A percentile compares a stretch with the other conserved stretches of the same genome.
phyloP scores from a whole-genome alignment of 30 jellyfish, hydroid and myxozoan species.

The Turritopsis rubra region DNA sequence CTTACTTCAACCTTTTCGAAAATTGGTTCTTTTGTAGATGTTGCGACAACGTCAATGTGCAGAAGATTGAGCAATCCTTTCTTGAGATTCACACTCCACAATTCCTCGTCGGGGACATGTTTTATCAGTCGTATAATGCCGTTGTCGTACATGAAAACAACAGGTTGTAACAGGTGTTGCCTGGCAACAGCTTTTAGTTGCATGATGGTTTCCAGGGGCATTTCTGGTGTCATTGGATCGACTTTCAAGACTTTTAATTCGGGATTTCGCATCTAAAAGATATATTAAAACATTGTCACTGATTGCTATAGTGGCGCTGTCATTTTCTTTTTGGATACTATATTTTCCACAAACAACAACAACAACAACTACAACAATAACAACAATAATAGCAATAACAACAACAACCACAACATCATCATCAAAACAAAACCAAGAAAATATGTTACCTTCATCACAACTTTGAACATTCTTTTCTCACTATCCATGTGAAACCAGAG shows the following conservation, averaged over 20 bases:
- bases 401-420: too few relatives aligned
- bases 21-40: neutral
- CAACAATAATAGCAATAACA: too few relatives aligned
- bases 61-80: neutral
- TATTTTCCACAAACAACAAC: neutral
- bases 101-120: neutral
- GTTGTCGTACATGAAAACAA: neutral
- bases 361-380: too few relatives aligned
- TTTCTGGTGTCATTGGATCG: neutral
- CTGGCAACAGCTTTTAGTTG: neutral
- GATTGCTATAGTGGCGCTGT: too few relatives aligned
- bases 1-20: neutral
- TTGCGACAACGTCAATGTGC: neutral
- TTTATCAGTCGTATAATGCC: neutral
- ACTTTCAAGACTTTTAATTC: neutral
- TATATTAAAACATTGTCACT: too few relatives aligned
- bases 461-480: neutral
- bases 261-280: neutral
- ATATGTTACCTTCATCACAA: neutral
- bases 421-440: too few relatives aligned
- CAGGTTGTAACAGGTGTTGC: neutral
- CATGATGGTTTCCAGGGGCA: constrained; percentile 7
- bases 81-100: constrained; percentile 4
- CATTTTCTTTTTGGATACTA: too few relatives aligned
- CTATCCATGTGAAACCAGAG: neutral